Base-by-base conservation (phyloP, 2,797 vertebrate genomes). In the Arctocebus calabarensis region DNA sequence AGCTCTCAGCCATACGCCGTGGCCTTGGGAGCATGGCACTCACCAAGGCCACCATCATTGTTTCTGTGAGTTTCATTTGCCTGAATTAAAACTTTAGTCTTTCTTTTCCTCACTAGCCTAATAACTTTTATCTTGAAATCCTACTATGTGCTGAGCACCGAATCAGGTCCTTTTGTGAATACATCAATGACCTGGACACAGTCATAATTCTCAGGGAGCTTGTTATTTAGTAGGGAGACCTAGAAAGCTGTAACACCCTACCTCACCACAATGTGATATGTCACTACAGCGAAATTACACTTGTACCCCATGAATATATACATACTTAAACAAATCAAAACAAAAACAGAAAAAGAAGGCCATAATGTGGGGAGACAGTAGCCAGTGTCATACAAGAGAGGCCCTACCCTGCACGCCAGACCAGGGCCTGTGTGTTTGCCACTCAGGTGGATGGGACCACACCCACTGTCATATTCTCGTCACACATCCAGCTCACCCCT, bases 341-440 rank as follows among this genome's bases (percentile, higher is more conserved):
- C 2, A 5, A 62, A 62, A 62, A 64, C 27, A 64, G 29, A 64
- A 64, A 64, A 29, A 6, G 43, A 64, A 83, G 43, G 11, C 29
- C n/a, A 1, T 34, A 22, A 27, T 0, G 10, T 16, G 19, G 61
- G 66, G 43, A 12, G 22, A 48, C 19, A n/a, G 66, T 64, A 45
- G 57, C n/a, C 84, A 22, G 32, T 62, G 27, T 12, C 27, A 13
- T 73, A 62, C 9, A 5, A 32, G 20, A 52, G 43, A 75, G 48
- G 4, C 61, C 68, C 55, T 23, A 1, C 5, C 25, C 68, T 83
- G 34, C 19, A 10, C 19, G 4, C 27, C 19, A 62, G 9, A n/a
- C 10, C 43, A 37, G 3, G 1, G 2, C 43, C 45, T 10, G 7
- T 20, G 32, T 5, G 3, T 14, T n/a, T 62, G 40, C 7, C 8